phyloP scores from a whole-genome alignment of 2,113 vertebrate species.

The Isichthys henryi region DNA sequence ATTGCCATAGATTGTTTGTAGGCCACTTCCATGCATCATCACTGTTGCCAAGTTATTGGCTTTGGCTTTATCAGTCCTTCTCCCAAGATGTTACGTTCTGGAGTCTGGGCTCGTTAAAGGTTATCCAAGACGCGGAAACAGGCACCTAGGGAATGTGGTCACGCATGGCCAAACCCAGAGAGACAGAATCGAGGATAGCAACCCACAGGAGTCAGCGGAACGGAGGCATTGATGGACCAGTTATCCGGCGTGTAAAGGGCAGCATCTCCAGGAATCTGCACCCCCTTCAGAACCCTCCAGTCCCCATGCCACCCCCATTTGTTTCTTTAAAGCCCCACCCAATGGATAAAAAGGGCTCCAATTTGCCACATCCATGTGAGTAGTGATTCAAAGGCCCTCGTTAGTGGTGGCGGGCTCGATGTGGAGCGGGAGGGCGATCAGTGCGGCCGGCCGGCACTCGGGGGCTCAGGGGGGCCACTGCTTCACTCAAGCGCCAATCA shows the following conservation, averaged over 20 bases:
- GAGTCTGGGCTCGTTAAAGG: not conserved
- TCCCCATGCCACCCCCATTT: not conserved
- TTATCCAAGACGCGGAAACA: not conserved
- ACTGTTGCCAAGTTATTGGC: not conserved
- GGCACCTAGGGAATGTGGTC: not conserved
- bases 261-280: not conserved
- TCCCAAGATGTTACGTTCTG: not conserved
- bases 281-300: not conserved
- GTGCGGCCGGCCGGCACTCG: slow-evolving; percentile 33
- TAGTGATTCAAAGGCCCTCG: not conserved
- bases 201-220: too few species aligned
- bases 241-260: not conserved
- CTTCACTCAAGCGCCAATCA: slow-evolving; percentile 31
- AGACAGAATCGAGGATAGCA: not conserved
- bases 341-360: not conserved
- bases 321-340: not conserved
- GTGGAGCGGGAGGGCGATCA: slow-evolving; percentile 6
- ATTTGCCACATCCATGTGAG: not conserved
- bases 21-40: not conserved
- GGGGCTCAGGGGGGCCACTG: slow-evolving; percentile 9
- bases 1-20: not conserved
- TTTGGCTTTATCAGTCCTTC: not conserved
- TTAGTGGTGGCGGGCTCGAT: not conserved
- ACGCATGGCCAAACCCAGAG: not conserved
- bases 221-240: not conserved